Evolutionary conservation across 2,888 invertebrate species (phyloP).

Genomic region (Nemoura dubitans): DNA sequence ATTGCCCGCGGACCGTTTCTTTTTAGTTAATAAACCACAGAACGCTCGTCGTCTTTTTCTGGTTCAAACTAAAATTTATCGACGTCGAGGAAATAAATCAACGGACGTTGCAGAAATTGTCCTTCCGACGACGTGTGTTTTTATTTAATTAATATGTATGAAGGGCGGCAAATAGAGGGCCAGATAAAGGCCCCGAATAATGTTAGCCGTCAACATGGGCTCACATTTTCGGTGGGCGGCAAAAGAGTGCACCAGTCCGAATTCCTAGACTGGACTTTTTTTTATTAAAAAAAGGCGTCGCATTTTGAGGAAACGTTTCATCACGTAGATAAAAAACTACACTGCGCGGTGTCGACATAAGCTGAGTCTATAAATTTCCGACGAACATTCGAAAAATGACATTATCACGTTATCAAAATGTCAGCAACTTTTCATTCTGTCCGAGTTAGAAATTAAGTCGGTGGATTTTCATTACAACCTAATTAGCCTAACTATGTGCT

Average conservation of each 20-base stretch:
- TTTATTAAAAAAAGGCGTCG: background rate
- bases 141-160: conserved; percentile 7
- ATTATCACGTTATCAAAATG: conserved; percentile 21
- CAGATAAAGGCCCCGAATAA: background rate
- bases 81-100: background rate
- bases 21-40: conserved; percentile 12
- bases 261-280: background rate
- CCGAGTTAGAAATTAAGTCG: background rate
- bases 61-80: background rate
- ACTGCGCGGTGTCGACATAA: background rate
- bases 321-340: conserved; percentile 7
- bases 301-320: conserved; percentile 12
- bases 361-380: background rate
- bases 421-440: conserved; percentile 23
- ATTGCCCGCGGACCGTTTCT: background rate
- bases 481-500: conserved; percentile 9
- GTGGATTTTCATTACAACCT: conserved; percentile 7
- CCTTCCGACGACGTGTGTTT: background rate
- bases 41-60: background rate
- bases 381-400: conserved; percentile 15
- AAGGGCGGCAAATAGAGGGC: background rate
- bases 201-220: background rate
- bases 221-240: background rate
- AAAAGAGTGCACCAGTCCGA: background rate
- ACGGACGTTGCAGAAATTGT: background rate